Base-by-base conservation (phyloP, 2,888 invertebrate species). In the Podotricha telesiphe region DNA sequence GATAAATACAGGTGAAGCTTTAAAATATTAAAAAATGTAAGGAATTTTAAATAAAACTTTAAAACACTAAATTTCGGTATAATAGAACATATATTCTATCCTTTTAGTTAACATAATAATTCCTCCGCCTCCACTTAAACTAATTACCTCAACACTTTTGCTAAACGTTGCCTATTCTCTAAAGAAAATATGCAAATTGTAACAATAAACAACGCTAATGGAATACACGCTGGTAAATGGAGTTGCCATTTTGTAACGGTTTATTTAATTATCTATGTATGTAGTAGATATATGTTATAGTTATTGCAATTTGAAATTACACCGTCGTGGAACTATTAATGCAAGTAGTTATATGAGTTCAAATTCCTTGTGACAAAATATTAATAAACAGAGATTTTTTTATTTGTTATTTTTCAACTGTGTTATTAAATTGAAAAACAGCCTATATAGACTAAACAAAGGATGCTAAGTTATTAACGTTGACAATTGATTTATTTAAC, bases 101-200 rank as follows among this genome's bases (percentile, higher is more conserved):
- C 50, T 45, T 51, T 59, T 50, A 67, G 59, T 59, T 59, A 59
- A 56, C 58, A 59, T 67, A 59, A 67, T 61, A 28, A 22, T 37
- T 55, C 53, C 59, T 20, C 63, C 40, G 55, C 50, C 58, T 64
- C 28, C 69, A 67, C 64, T 69, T 65, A 67, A 65, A 56, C 62
- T 65, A 72, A 72, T 69, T 69, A 65, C 62, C 45, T 15, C 22
- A 67, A 65, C 70, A 65, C 58, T 70, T 64, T 17, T 55, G 50
- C 65, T 47, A 68, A 72, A 55, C 58, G 58, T 48, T 48, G 58
- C 62, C 67, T 47, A 58, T 53, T 58, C 34, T 65, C 48, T 51
- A 68, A 68, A 67, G 65, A 58, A 70, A 72, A 70, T 72, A 70
- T 70, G 67, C 47, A 65, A 72, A 72, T 72, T 68, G 51, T 65